phyloP scores from a whole-genome alignment of 2,797 vertebrate species.

The Etheostoma nigrum region DNA sequence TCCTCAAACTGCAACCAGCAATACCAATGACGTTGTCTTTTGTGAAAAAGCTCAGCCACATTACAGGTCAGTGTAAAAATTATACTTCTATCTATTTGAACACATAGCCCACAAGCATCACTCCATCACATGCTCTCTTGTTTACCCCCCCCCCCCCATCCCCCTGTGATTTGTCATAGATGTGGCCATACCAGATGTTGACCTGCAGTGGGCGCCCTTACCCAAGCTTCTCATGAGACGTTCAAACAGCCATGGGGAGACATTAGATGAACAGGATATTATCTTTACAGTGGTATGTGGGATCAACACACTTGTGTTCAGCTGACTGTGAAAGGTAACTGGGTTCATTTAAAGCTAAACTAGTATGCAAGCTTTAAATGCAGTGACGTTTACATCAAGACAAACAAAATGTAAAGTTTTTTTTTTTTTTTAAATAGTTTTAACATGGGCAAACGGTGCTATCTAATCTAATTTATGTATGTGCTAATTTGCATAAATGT shows the following conservation, averaged over 20 bases:
- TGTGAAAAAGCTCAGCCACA: conserved; percentile 79
- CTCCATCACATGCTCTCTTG: not conserved
- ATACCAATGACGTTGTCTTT: conserved; percentile 77
- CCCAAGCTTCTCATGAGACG: conserved; percentile 69
- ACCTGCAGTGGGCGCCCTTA: conserved; percentile 84
- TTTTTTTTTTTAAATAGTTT: no score
- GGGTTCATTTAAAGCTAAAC: not conserved
- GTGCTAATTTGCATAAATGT: no score
- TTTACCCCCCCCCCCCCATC: not conserved
- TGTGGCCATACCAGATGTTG: conserved; percentile 65
- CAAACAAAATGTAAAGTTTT: no score
- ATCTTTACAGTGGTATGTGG: conserved; percentile 72
- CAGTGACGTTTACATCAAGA: no score
- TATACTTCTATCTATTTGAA: not conserved
- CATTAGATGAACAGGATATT: conserved; percentile 48
- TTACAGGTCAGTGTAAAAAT: conserved; percentile 81
- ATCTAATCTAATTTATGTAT: no score
- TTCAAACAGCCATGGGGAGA: conserved; percentile 24
- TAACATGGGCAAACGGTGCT: no score
- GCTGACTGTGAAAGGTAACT: not conserved
- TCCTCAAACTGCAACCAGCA: conserved; percentile 84
- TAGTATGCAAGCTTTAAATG: not conserved
- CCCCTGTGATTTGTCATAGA: conserved; percentile 52
- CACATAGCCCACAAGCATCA: not conserved
- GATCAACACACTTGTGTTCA: not conserved